These are phyloP conservation scores for Dipodomys ordii DNA, from an alignment of 2,113 vertebrate species.

Conservation along the genomic window DNA sequence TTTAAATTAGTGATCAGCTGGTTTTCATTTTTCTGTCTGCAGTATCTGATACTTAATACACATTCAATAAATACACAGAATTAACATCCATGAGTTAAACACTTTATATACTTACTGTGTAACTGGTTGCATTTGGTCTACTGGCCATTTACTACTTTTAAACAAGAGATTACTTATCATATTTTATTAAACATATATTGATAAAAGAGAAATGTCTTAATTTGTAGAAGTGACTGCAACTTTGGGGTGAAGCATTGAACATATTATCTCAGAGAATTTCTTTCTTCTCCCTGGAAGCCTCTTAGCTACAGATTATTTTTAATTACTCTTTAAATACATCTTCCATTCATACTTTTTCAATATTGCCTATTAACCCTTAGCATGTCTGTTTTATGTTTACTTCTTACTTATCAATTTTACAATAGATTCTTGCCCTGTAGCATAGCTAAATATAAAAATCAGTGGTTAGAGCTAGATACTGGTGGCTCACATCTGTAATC, in stretches of 20 bases:
- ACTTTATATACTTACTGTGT: background rate
- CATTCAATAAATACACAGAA: background rate
- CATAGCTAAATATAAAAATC: background rate
- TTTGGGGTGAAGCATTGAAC: background rate
- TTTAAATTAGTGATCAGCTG: background rate
- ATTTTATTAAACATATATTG: background rate
- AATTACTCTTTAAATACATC: background rate
- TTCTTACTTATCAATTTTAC: background rate
- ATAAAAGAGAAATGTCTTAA: slow-evolving; percentile 56
- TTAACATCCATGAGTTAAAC: background rate
- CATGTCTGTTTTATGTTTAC: slow-evolving; percentile 6
- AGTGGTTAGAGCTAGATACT: too few relatives aligned
- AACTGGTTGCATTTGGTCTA: background rate
- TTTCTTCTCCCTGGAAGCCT: background rate
- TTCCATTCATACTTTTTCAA: background rate
- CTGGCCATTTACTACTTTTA: background rate
- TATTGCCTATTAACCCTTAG: slow-evolving; percentile 22
- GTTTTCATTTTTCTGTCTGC: background rate
- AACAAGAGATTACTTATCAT: background rate
- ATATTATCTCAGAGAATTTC: slow-evolving; percentile 44
- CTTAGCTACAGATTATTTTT: slow-evolving; percentile 10
- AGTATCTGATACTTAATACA: background rate
- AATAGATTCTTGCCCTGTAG: slow-evolving; percentile 56
- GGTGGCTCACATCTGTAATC: too few relatives aligned
- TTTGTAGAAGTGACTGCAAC: slow-evolving; percentile 42